phyloP scores from a whole-genome alignment of 2,888 invertebrate species.

The Apotomis capreana region DNA sequence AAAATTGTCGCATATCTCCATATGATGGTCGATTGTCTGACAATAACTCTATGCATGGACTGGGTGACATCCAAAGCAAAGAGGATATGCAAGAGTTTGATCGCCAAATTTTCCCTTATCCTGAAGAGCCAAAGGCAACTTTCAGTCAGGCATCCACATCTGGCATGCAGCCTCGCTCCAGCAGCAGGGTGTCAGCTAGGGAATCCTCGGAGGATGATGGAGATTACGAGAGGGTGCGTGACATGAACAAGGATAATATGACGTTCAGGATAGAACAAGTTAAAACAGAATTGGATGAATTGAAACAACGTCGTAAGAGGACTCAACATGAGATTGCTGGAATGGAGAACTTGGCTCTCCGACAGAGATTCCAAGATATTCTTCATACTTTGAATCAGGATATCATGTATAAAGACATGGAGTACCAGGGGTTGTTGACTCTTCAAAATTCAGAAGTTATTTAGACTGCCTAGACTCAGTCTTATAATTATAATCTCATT shows the following conservation, averaged over 20 bases:
- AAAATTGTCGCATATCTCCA: conserved; percentile 89
- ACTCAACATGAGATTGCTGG: conserved; percentile 93
- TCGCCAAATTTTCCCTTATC: conserved; percentile 66
- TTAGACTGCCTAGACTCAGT: conserved; percentile 46
- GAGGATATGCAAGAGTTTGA: conserved; percentile 63
- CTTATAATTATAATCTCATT: not conserved
- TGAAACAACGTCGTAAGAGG: conserved; percentile 88
- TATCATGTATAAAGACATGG: conserved; percentile 90
- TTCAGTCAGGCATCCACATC: conserved; percentile 55
- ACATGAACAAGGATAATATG: conserved; percentile 79
- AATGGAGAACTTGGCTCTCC: conserved; percentile 92
- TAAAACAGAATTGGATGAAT: conserved; percentile 88
- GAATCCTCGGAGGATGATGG: conserved; percentile 68
- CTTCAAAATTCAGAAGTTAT: conserved; percentile 75
- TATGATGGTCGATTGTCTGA: conserved; percentile 90
- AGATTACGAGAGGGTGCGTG: conserved; percentile 60
- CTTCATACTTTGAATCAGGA: conserved; percentile 91
- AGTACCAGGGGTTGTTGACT: conserved; percentile 77
- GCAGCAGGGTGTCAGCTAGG: conserved; percentile 49
- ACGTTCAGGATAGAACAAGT: conserved; percentile 87
- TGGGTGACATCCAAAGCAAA: conserved; percentile 56
- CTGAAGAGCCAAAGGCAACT: conserved; percentile 55
- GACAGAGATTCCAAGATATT: conserved; percentile 92
- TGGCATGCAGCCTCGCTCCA: conserved; percentile 53
- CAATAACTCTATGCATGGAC: conserved; percentile 66